Percentiles rank a stretch among this genome's conserved stretches.
phyloP scores from a whole-genome alignment of 2,888 invertebrate species.

The Drosophila incognita region DNA sequence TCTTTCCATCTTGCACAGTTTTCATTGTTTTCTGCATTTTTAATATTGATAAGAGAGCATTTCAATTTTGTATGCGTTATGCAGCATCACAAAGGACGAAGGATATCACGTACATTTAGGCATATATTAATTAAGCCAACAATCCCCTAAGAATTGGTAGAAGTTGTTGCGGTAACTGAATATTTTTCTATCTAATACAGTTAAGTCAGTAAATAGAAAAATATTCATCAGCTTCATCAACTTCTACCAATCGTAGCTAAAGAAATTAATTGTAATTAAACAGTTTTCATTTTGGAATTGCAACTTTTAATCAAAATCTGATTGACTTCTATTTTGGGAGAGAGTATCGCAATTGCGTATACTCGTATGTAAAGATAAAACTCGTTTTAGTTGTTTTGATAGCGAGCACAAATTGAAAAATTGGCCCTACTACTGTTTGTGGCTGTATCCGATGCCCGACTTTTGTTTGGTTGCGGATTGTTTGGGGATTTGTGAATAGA shows the following conservation, averaged over 20 bases:
- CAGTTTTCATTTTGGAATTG: neutral
- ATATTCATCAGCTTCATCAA: no score
- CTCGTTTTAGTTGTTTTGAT: slow-evolving; percentile 26
- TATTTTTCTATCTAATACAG: neutral
- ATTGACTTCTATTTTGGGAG: neutral
- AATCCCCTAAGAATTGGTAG: neutral
- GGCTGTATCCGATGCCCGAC: slow-evolving; percentile 25
- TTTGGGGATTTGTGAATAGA: slow-evolving; percentile 65
- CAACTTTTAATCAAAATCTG: neutral
- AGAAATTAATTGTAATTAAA: neutral
- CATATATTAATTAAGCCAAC: neutral
- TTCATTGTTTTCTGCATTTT: slow-evolving; percentile 8
- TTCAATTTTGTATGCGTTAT: neutral
- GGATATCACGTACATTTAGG: neutral
- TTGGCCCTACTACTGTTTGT: slow-evolving; percentile 21
- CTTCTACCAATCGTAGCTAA: no score
- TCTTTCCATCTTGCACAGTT: slow-evolving; percentile 18
- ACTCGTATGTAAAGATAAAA: neutral
- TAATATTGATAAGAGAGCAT: neutral
- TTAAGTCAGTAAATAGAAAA: no score
- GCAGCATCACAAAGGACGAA: neutral
- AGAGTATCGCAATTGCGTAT: slow-evolving; percentile 24
- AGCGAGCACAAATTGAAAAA: slow-evolving; percentile 57
- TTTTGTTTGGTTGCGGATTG: slow-evolving; percentile 50
- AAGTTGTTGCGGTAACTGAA: neutral